A percentile compares a stretch with the other conserved stretches of the same genome.
Conservation (phyloP, 2,113 vertebrate genomes). For the Eclectus roratus region DNA sequence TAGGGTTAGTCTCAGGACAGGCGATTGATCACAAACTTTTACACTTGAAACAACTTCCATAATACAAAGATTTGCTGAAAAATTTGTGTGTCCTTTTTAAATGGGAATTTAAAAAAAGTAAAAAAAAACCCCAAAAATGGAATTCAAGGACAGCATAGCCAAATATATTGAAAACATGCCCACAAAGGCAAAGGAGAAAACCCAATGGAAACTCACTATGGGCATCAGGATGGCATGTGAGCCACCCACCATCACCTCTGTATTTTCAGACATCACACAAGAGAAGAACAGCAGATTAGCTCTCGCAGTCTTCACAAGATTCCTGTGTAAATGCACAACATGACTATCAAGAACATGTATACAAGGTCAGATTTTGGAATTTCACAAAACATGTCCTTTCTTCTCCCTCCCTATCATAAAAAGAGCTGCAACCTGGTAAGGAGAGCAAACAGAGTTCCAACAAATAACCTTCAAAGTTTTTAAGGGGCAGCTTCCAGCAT, state of each 20-base stretch:
- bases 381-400: neutral
- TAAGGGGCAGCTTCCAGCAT: neutral
- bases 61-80: neutral
- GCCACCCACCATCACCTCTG: neutral
- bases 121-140: too few species aligned
- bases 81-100: neutral
- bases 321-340: rapidly evolving
- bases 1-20: neutral
- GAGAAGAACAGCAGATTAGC: neutral
- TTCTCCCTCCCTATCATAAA: neutral
- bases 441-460: neutral
- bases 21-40: neutral
- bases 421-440: neutral
- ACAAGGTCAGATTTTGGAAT: neutral
- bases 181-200: neutral
- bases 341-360: neutral
- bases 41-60: neutral
- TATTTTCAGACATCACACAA: neutral
- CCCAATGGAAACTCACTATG: neutral
- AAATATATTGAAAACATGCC: neutral
- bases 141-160: neutral
- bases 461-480: neutral
- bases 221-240: neutral
- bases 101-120: neutral
- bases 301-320: neutral